Conservation (phyloP, 2,113 vertebrate genomes). For the Ailuropoda melanoleuca region DNA sequence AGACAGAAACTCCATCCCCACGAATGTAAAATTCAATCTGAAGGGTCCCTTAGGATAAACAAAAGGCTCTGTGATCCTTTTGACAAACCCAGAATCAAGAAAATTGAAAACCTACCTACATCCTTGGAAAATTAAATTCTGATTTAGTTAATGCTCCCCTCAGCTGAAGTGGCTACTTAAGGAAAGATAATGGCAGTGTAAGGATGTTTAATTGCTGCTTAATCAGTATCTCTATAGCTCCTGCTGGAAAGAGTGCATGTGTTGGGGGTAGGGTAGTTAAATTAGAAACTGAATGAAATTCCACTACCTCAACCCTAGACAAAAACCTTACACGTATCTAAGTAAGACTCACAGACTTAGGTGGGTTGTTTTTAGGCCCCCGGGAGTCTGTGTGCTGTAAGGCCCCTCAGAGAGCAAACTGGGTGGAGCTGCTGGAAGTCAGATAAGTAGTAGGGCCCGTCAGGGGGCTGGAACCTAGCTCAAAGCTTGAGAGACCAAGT, state of each 20-base stretch:
- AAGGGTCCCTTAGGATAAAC: slow-evolving; percentile 57
- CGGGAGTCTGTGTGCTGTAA: not conserved
- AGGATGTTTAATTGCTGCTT: slow-evolving; percentile 72
- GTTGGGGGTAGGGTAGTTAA: not conserved
- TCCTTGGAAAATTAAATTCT: slow-evolving; percentile 72
- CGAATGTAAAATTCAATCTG: slow-evolving; percentile 27
- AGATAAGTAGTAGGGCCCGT: not conserved
- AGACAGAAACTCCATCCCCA: slow-evolving; percentile 29
- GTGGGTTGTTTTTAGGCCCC: not conserved
- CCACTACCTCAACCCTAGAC: not conserved
- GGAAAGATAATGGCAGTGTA: slow-evolving; percentile 67
- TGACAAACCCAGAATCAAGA: slow-evolving; percentile 46
- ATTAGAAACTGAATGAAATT: slow-evolving; percentile 47
- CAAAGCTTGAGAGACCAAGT: not conserved
- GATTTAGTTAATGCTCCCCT: slow-evolving; percentile 71
- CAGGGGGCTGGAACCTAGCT: fast-evolving
- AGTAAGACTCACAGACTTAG: not conserved
- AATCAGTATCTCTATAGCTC: slow-evolving; percentile 70
- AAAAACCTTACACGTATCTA: not conserved
- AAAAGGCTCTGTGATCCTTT: slow-evolving; percentile 39
- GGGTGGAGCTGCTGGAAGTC: not conserved
- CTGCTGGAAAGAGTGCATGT: slow-evolving; percentile 49
- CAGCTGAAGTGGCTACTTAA: slow-evolving; percentile 73
- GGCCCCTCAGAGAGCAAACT: not conserved
- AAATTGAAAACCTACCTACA: slow-evolving; percentile 60